Conservation (phyloP, 2,888 invertebrate genomes). For the Rhagonycha lutea region DNA sequence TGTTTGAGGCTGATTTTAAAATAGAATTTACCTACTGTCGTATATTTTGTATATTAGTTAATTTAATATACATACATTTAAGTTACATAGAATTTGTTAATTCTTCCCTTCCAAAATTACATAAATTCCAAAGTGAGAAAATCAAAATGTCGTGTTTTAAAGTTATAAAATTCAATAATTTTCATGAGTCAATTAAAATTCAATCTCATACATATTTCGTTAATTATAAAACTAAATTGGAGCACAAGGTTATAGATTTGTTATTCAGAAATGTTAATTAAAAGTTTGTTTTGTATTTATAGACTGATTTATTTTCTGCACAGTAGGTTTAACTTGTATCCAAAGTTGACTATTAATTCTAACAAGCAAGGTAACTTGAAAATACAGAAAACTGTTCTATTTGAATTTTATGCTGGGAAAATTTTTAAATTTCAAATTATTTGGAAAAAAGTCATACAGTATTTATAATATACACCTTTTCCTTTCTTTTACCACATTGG, state of each 20-base stretch:
- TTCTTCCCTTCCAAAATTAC: neutral
- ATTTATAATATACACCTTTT: too few species aligned
- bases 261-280: neutral
- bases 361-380: too few species aligned
- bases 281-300: neutral
- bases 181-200: neutral
- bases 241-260: neutral
- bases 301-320: neutral
- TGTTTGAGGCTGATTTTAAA: too few species aligned
- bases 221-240: neutral
- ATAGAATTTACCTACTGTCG: too few species aligned
- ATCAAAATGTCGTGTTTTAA: neutral
- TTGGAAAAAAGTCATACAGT: too few species aligned
- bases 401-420: too few species aligned
- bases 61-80: too few species aligned
- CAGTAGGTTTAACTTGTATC: neutral
- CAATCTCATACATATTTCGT: neutral
- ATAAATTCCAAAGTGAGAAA: neutral
- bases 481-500: too few species aligned
- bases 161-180: neutral
- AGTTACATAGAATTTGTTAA: neutral
- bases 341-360: neutral
- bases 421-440: too few species aligned
- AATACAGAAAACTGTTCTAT: too few species aligned
- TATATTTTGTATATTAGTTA: too few species aligned